A percentile compares a stretch with the other conserved stretches of the same genome.
Evolutionary conservation across 2,888 invertebrate species (phyloP).

Genomic region (Steromphala cineraria): DNA sequence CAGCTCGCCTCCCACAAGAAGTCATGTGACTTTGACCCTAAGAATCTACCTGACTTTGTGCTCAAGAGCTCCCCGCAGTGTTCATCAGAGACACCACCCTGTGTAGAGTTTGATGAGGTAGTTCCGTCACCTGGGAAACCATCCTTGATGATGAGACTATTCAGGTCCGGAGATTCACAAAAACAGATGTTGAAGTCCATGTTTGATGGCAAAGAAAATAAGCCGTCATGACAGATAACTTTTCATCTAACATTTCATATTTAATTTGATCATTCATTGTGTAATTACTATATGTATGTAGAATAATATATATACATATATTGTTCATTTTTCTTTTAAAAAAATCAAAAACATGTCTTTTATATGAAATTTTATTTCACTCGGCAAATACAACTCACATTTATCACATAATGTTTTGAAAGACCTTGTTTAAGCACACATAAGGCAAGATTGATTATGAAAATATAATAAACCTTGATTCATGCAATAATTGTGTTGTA

Average conservation of each 20-base stretch:
- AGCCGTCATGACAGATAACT: not conserved
- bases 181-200: conserved; percentile 53
- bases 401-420: not conserved
- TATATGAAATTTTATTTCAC: not conserved
- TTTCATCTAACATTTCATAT: not conserved
- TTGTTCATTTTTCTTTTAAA: not conserved
- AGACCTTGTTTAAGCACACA: no score
- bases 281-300: no score
- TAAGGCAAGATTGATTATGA: no score
- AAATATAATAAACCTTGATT: no score
- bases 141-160: conserved; percentile 62
- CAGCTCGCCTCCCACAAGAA: conserved; percentile 55
- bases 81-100: not conserved
- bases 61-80: conserved; percentile 20
- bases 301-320: no score
- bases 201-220: conserved; percentile 52
- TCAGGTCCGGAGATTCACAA: conserved; percentile 47
- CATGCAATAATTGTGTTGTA: no score
- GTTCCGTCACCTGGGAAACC: conserved; percentile 54
- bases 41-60: conserved; percentile 61
- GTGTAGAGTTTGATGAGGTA: conserved; percentile 17
- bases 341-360: not conserved
- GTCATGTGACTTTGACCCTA: conserved; percentile 63
- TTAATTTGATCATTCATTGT: no score
- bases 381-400: not conserved